Base-by-base conservation (phyloP, 1,140 invertebrate species). In the Pseudomyrmex pallidus region DNA sequence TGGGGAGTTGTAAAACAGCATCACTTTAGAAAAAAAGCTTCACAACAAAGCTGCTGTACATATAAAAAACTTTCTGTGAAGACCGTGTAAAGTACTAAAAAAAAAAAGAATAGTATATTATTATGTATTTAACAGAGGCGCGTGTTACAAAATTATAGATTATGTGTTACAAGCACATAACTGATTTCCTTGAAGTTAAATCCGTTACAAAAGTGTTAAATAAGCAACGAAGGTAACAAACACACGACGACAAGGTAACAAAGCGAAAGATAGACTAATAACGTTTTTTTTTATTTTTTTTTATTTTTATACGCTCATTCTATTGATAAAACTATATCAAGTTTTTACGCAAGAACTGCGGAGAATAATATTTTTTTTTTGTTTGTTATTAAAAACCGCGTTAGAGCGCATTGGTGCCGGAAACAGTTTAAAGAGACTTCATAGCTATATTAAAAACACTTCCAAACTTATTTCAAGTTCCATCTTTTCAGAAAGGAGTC, bases 181-280 rank as follows among this genome's bases (percentile, higher is more conserved):
- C 54, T 15, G 35, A 78, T 78, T 78, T 70, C 64, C 76, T 78
- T 70, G 54, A 59, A 61, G 20, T 78, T 78, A 70, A 59, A 70
- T 72, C 44, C 50, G 54, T 56, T 35, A 50, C 44, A 17, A 56
- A 20, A 70, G 44, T 17, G 66, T 72, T 70, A 80, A 72, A 50
- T 48, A 25, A 22, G 59, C 66, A 35, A 22, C 68, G 64, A 78
- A 78, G 76, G 64, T 59, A 57, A 68, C 25, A 25, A 44, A 9
- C 25, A 5, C 12, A 15, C 20, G 59, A 56, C 66, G 44, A 57
- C 20, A 59, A 50, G 35, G 20, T 7, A 7, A 35, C 46, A 72
- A 80, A 25, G 25, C 25, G 25, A 25, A 25, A 80, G 59, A 78
- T 78, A 78, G 12, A 61, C 76, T 3, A 72, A 80, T 70, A 25